phyloP scores from a whole-genome alignment of 2,888 invertebrate genomes.

The Oithona nana region DNA sequence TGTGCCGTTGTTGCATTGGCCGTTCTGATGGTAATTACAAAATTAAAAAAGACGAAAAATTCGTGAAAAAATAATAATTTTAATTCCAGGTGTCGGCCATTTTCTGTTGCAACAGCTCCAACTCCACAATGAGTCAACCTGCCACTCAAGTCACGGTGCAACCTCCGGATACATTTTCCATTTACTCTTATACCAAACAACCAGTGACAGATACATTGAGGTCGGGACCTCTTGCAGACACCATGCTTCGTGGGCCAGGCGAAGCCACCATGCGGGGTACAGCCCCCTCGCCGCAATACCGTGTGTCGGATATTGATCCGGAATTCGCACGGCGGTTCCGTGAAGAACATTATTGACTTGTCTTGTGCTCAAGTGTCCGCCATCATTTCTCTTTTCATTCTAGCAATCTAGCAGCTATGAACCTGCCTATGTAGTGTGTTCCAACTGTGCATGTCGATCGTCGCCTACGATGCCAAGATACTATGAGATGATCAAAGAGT shows the following conservation, averaged over 20 bases:
- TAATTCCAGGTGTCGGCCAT: conserved; percentile 1
- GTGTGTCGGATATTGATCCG: conserved; percentile 16
- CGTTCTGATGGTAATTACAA: background rate
- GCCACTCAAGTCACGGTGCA: background rate
- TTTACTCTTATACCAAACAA: conserved; percentile 5
- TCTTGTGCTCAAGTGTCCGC: too few species aligned
- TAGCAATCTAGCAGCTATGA: too few species aligned
- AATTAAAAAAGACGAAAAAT: background rate
- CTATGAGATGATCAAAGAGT: too few species aligned
- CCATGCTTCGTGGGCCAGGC: background rate
- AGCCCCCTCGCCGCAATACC: conserved; percentile 8
- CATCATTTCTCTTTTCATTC: too few species aligned
- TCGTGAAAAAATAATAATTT: too few species aligned
- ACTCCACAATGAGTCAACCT: conserved; percentile 14
- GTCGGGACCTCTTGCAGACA: conserved; percentile 3
- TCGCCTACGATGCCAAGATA: too few species aligned
- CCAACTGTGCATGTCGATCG: too few species aligned
- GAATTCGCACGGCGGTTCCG: conserved; percentile 8
- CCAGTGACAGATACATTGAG: conserved; percentile 5
- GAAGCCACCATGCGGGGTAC: background rate
- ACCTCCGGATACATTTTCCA: conserved; percentile 6
- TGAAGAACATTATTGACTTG: background rate
- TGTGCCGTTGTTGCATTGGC: conserved; percentile 4
- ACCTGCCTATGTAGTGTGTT: too few species aligned
- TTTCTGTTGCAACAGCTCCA: conserved; percentile 11